Base-by-base conservation (phyloP, 2,888 invertebrate species). In the Drosophila colorata region DNA sequence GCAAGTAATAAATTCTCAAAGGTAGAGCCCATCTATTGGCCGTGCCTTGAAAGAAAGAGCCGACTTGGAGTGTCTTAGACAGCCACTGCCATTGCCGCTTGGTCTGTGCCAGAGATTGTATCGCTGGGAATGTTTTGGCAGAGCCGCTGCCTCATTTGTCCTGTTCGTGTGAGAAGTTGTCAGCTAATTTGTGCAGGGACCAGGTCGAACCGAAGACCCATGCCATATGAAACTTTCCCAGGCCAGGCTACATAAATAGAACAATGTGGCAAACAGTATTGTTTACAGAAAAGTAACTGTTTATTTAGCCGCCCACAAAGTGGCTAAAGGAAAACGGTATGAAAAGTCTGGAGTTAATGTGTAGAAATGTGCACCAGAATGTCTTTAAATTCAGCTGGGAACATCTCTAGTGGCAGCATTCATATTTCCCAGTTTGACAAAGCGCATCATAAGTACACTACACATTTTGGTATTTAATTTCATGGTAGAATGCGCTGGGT, bases 1-100 rank as follows among this genome's bases (percentile, higher is more conserved):
- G 85, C 81, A 69, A 87, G 86, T 82, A 87, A 90, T 90, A 91
- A 91, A 91, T 91, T 89, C 81, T 71, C 75, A 70, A 72, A 77
- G 68, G 76, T 68, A 74, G 74, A 75, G 57, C 14, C 43, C 74
- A 69, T 74, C 79, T 71, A 74, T 76, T 72, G 77, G 80, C 58
- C 44, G 67, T 28, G 65, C 65, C 73, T 58, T 64, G 59, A 74
- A 79, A 75, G 72, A 66, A 69, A 67, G 71, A 55, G 75, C 79
- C 76, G 74, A 59, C 61, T 14, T 28, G 11, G 18, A 47, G 46
- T 25, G 33, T 33, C 53, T 20, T 31, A 33, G 14, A 14, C 28
- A 23, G 13, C 14, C 18, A 11, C 6, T n/a, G 16, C 46, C 38
- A 48, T 7, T 25, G 63, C 35, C 40, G 55, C 20, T 37, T 53